Evolutionary conservation across 1,140 invertebrate genomes (phyloP).

Genomic region (Plectrocnemia conspersa): DNA sequence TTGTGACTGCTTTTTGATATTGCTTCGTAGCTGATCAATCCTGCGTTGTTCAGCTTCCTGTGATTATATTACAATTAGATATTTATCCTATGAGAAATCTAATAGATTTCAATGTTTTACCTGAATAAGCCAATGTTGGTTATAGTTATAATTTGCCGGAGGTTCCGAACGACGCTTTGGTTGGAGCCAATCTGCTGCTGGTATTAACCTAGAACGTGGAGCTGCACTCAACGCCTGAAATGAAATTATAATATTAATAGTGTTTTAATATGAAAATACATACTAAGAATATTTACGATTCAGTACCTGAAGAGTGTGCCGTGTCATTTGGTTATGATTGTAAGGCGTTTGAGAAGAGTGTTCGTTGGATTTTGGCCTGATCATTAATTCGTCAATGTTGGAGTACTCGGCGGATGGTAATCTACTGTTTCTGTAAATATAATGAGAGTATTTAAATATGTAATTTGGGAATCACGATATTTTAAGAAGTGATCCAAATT

Average conservation of each 20-base stretch:
- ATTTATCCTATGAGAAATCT: too few species aligned
- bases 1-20: conserved; percentile 37
- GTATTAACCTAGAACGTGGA: conserved; percentile 66
- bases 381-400: conserved; percentile 50
- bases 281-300: conserved; percentile 12
- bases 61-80: conserved; percentile 22
- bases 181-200: conserved; percentile 66
- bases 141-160: conserved; percentile 64
- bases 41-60: conserved; percentile 89
- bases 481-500: too few species aligned
- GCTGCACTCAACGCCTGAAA: conserved; percentile 66
- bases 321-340: conserved; percentile 63
- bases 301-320: conserved; percentile 63
- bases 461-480: too few species aligned
- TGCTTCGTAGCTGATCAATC: conserved; percentile 60
- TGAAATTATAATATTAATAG: conserved; percentile 4
- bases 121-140: conserved; percentile 84
- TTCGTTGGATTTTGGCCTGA: conserved; percentile 51
- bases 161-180: conserved; percentile 62
- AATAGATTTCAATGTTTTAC: too few species aligned
- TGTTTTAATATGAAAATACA: conserved; percentile 5
- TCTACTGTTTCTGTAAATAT: conserved; percentile 54
- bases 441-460: neutral
- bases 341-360: conserved; percentile 43
- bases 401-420: conserved; percentile 53